These are phyloP conservation scores for Melanophora roralis DNA, from an alignment of 2,888 invertebrate genomes.

Conservation along the genomic window DNA sequence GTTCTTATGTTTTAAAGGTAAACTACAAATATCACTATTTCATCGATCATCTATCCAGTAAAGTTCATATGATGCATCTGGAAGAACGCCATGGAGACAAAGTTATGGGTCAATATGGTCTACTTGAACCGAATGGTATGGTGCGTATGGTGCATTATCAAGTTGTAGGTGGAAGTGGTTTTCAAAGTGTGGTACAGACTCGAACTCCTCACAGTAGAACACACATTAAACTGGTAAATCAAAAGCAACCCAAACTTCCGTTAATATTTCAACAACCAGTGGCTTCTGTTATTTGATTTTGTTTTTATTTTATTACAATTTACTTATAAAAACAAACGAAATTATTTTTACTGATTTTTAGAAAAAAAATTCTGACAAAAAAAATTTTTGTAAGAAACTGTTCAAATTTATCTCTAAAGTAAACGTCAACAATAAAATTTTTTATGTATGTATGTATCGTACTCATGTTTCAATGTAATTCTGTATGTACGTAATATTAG, in stretches of 20 bases:
- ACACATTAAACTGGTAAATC: slow-evolving; percentile 67
- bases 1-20: slow-evolving; percentile 62
- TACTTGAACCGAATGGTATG: slow-evolving; percentile 73
- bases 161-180: slow-evolving; percentile 70
- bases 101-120: slow-evolving; percentile 71
- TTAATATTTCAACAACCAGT: slow-evolving; percentile 69
- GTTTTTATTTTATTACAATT: not conserved
- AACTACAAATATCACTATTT: slow-evolving; percentile 72
- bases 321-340: not conserved
- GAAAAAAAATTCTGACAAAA: too few species aligned
- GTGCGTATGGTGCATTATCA: slow-evolving; percentile 73
- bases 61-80: slow-evolving; percentile 72
- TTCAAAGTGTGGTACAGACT: slow-evolving; percentile 71
- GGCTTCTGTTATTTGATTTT: slow-evolving; percentile 67
- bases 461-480: too few species aligned
- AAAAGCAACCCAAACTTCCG: slow-evolving; percentile 68
- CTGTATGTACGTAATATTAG: too few species aligned
- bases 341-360: too few species aligned
- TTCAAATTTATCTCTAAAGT: too few species aligned
- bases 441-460: too few species aligned
- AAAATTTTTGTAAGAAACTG: too few species aligned
- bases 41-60: slow-evolving; percentile 70
- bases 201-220: slow-evolving; percentile 71
- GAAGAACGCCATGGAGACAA: slow-evolving; percentile 71
- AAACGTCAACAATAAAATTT: too few species aligned